phyloP scores from a whole-genome alignment of 2,113 vertebrate genomes.

The Gobio gobio region DNA sequence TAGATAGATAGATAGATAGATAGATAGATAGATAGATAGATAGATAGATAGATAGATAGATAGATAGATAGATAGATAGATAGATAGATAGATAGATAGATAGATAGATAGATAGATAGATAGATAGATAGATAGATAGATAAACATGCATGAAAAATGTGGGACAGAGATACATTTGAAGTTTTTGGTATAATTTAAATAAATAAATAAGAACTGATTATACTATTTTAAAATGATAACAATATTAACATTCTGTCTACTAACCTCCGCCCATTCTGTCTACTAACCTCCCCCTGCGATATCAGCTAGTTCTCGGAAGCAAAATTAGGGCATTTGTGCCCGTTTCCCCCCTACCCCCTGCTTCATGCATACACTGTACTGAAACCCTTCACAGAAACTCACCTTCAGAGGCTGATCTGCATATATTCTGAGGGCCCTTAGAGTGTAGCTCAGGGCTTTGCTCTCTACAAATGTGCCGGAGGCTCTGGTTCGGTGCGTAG shows the following conservation, averaged over 20 bases:
- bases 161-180: not conserved
- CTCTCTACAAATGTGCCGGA: conserved; percentile 12
- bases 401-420: conserved; percentile 20
- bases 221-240: too few species aligned
- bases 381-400: not conserved
- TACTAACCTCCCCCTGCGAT: too few species aligned
- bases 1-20: too few species aligned
- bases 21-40: too few species aligned
- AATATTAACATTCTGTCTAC: too few species aligned
- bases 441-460: not conserved
- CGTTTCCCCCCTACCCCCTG: not conserved
- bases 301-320: not conserved
- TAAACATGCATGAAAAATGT: not conserved
- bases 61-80: too few species aligned
- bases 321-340: not conserved
- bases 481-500: conserved; percentile 41
- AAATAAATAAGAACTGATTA: not conserved
- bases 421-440: conserved; percentile 9
- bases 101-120: too few species aligned
- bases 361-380: not conserved
- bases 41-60: too few species aligned
- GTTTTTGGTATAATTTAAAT: not conserved
- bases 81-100: too few species aligned
- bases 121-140: too few species aligned
- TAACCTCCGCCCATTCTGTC: too few species aligned